These are phyloP conservation scores for Donacobius atricapilla DNA, from an alignment of 2,113 vertebrate genomes.

Conservation along the genomic window DNA sequence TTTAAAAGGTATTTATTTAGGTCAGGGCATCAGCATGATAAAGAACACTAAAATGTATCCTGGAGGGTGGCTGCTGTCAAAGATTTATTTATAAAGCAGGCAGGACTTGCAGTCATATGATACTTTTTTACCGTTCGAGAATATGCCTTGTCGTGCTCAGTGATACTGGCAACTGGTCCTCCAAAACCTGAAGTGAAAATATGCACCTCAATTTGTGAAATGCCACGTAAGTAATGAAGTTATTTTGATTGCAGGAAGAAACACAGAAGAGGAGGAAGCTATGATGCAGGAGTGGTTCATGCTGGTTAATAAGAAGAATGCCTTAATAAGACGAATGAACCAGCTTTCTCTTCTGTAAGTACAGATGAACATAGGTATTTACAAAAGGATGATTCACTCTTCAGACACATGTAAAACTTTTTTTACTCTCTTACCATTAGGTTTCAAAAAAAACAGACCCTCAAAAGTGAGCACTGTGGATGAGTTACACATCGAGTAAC, in stretches of 20 bases:
- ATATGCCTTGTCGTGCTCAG: neutral
- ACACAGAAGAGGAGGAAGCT: constrained; percentile 96
- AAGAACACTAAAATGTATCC: neutral
- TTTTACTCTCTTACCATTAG: neutral
- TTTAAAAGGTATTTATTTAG: constrained; percentile 39
- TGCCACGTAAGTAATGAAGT: neutral
- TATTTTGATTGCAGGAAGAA: constrained; percentile 83
- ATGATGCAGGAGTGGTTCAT: constrained; percentile 99
- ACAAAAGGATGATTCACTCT: neutral
- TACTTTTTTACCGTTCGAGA: neutral
- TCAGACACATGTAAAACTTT: neutral
- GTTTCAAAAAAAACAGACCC: neutral
- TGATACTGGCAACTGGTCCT: neutral
- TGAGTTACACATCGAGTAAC: neutral
- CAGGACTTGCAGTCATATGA: neutral
- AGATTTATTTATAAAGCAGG: neutral
- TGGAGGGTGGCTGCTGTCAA: neutral
- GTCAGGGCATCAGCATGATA: neutral
- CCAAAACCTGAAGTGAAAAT: neutral
- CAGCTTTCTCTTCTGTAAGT: constrained; percentile 98
- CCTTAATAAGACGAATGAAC: constrained; percentile 96
- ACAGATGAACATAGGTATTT: neutral
- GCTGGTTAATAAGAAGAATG: constrained; percentile 99
- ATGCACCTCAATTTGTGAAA: neutral
- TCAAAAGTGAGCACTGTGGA: neutral